phyloP scores from a whole-genome alignment of 2,113 vertebrate species.

The Plotosus lineatus region DNA sequence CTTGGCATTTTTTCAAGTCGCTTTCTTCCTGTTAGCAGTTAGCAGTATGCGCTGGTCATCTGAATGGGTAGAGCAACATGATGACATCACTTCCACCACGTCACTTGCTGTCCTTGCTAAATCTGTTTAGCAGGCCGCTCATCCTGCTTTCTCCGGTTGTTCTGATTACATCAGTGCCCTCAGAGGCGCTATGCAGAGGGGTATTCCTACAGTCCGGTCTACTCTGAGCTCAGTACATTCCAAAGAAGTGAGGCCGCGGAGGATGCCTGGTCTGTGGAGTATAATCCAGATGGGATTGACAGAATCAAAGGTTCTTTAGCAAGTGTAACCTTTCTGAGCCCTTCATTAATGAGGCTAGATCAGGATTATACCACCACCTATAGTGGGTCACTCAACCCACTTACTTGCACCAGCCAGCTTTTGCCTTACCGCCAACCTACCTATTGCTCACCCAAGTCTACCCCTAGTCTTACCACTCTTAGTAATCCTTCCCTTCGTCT shows the following conservation, averaged over 20 bases:
- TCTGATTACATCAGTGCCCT: constrained; percentile 93
- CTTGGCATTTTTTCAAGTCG: neutral
- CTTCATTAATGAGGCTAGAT: constrained; percentile 61
- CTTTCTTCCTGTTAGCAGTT: constrained; percentile 66
- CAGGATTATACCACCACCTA: constrained; percentile 87
- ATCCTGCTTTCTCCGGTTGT: constrained; percentile 82
- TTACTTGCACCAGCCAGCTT: constrained; percentile 77
- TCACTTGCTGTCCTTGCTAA: constrained; percentile 88
- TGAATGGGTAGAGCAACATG: constrained; percentile 97
- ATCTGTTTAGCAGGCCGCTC: constrained; percentile 77
- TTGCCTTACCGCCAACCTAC: constrained; percentile 80
- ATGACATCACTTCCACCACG: constrained; percentile 93
- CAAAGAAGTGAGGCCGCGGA: constrained; percentile 74
- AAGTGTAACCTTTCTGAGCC: constrained; percentile 71
- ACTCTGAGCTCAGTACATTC: constrained; percentile 79
- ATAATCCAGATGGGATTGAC: constrained; percentile 80
- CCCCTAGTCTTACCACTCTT: constrained; percentile 72
- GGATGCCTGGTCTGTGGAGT: constrained; percentile 81
- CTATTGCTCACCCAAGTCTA: constrained; percentile 73
- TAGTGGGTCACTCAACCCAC: constrained; percentile 67
- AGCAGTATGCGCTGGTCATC: constrained; percentile 98
- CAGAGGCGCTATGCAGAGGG: constrained; percentile 96
- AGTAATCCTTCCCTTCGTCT: constrained; percentile 80
- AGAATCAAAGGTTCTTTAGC: constrained; percentile 77
- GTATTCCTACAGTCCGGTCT: constrained; percentile 74